These are phyloP conservation scores for Phrynosoma platyrhinos DNA, from an alignment of 2,113 vertebrate genomes.

Conservation along the genomic window DNA sequence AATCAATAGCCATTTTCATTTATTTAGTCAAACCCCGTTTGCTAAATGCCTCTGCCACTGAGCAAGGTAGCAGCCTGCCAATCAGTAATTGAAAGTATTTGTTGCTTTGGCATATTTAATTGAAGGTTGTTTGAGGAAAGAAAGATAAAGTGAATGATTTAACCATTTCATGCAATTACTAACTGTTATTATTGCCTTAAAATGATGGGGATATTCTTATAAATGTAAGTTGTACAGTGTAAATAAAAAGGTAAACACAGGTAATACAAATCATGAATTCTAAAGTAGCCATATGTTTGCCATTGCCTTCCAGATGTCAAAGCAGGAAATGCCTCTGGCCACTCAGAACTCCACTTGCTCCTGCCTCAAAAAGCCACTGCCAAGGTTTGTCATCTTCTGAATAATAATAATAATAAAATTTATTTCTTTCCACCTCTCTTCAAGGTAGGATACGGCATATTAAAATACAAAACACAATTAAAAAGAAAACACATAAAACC, in stretches of 20 bases:
- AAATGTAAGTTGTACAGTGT: not conserved
- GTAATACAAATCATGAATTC: not conserved
- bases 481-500: no score
- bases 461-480: no score
- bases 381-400: constrained; percentile 63
- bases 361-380: constrained; percentile 16
- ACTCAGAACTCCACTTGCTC: constrained; percentile 16
- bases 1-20: not conserved
- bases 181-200: not conserved
- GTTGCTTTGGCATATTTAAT: not conserved
- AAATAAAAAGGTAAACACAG: not conserved
- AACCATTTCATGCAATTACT: not conserved
- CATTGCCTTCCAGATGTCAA: constrained; percentile 55
- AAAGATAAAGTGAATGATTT: not conserved
- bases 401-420: no score
- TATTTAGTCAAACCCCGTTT: no score
- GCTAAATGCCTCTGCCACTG: no score
- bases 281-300: not conserved
- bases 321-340: constrained; percentile 19
- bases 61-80: not conserved
- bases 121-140: not conserved
- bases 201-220: not conserved
- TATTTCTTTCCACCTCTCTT: no score
- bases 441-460: no score
- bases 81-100: not conserved